Evolutionary conservation across 30 jellyfish, hydroid and myxozoan species (phyloP).

Genomic region (Pseudorhiza aurosa): DNA sequence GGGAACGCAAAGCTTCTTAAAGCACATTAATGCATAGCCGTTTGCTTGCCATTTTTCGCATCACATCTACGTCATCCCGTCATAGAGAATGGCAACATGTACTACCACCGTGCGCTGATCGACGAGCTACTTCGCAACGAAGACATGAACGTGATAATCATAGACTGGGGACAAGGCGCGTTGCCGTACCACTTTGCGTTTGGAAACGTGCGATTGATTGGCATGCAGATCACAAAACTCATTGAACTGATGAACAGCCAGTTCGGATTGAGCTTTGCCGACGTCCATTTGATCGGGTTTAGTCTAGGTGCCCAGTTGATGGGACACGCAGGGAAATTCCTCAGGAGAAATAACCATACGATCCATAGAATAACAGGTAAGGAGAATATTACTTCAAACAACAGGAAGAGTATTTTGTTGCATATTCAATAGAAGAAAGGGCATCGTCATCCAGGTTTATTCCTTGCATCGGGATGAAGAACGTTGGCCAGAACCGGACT

Average conservation of each 20-base stretch:
- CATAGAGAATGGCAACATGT: conserved; percentile 25
- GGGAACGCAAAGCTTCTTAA: too few species aligned
- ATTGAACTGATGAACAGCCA: conserved; percentile 67
- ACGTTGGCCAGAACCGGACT: conserved; percentile 67
- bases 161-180: conserved; percentile 87
- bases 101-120: conserved; percentile 24
- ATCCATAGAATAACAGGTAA: conserved; percentile 82
- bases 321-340: conserved; percentile 87
- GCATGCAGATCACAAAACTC: conserved; percentile 68
- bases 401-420: too few species aligned
- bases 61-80: background rate
- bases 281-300: conserved; percentile 74
- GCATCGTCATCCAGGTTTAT: conserved; percentile 53
- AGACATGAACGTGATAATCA: conserved; percentile 77
- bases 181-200: conserved; percentile 87
- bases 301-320: conserved; percentile 87
- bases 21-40: background rate
- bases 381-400: too few species aligned
- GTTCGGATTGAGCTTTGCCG: conserved; percentile 61
- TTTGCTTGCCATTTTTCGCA: background rate
- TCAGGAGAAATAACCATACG: conserved; percentile 59
- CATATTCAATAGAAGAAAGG: conserved; percentile 55
- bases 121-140: conserved; percentile 73
- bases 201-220: conserved; percentile 85
- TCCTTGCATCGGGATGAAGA: conserved; percentile 66